These are phyloP conservation scores for Drosophila differens DNA, from an alignment of 2,888 invertebrate species.

Conservation along the genomic window DNA sequence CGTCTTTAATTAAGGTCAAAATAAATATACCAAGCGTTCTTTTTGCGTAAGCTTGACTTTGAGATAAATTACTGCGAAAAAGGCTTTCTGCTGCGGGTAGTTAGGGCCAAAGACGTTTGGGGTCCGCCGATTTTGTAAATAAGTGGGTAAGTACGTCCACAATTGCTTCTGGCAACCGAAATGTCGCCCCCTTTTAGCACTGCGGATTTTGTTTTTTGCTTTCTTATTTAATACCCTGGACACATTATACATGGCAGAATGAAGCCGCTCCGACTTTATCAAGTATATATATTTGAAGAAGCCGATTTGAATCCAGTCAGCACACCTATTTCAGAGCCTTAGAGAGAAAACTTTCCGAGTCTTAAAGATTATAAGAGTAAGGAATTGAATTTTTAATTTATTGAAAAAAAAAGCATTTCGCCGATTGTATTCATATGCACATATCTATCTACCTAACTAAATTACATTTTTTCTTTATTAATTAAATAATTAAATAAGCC, in stretches of 20 bases:
- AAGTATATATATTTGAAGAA: neutral
- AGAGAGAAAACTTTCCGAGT: neutral
- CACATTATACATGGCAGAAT: neutral
- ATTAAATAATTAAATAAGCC: neutral
- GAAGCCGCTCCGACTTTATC: neutral
- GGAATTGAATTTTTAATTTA: too few species aligned
- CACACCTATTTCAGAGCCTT: neutral
- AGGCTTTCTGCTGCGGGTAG: slow-evolving; percentile 21
- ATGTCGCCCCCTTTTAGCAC: slow-evolving; percentile 44
- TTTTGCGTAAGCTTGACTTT: slow-evolving; percentile 55
- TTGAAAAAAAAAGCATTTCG: too few species aligned
- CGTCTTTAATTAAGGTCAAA: slow-evolving; percentile 80
- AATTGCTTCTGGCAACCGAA: slow-evolving; percentile 38
- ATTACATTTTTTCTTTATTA: neutral
- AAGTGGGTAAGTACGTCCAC: slow-evolving; percentile 54
- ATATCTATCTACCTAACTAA: neutral
- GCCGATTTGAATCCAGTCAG: neutral
- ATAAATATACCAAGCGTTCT: slow-evolving; percentile 48
- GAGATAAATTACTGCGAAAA: slow-evolving; percentile 68
- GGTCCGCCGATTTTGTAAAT: slow-evolving; percentile 72
- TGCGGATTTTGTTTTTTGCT: slow-evolving; percentile 23
- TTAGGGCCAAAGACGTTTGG: neutral
- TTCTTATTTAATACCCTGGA: neutral
- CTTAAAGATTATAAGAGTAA: neutral
- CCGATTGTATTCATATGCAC: too few species aligned